These are phyloP conservation scores for Penaeus japonicus DNA, from an alignment of 1,140 invertebrate genomes.

Conservation along the genomic window DNA sequence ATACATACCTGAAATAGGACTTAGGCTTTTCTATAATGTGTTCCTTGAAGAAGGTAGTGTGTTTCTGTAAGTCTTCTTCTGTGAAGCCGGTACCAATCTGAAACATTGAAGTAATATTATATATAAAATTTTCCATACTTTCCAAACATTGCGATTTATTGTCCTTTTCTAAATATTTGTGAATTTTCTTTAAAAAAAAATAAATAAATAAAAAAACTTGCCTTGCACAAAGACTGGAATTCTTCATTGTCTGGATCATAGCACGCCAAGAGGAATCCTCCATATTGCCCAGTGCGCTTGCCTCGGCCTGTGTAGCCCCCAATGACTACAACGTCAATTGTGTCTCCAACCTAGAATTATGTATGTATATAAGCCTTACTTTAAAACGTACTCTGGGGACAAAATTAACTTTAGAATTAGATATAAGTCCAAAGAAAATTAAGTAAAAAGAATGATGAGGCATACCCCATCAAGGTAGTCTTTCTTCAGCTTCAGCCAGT, in stretches of 20 bases:
- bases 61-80: conserved; percentile 84
- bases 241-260: conserved; percentile 93
- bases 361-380: background rate
- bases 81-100: conserved; percentile 97
- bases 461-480: conserved; percentile 96
- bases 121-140: too few relatives aligned
- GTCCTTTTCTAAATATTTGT: background rate
- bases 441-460: conserved; percentile 72
- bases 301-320: conserved; percentile 95
- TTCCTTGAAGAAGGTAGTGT: conserved; percentile 75
- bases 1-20: conserved; percentile 84
- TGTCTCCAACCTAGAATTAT: conserved; percentile 60
- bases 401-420: conserved; percentile 68
- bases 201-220: conserved; percentile 62
- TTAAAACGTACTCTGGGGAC: conserved; percentile 65
- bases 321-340: conserved; percentile 84
- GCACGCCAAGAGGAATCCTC: conserved; percentile 96
- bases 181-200: too few relatives aligned
- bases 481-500: conserved; percentile 98
- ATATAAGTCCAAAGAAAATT: conserved; percentile 32
- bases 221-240: conserved; percentile 92
- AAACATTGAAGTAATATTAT: conserved; percentile 60
- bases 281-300: conserved; percentile 92
- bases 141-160: too few relatives aligned
- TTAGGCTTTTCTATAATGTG: conserved; percentile 79